Evolutionary conservation across 35 echinoderm and acorn worm genomes (phyloP), one percentile per base, ranked within the genome.

Genomic region (Acanthaster planci): DNA sequence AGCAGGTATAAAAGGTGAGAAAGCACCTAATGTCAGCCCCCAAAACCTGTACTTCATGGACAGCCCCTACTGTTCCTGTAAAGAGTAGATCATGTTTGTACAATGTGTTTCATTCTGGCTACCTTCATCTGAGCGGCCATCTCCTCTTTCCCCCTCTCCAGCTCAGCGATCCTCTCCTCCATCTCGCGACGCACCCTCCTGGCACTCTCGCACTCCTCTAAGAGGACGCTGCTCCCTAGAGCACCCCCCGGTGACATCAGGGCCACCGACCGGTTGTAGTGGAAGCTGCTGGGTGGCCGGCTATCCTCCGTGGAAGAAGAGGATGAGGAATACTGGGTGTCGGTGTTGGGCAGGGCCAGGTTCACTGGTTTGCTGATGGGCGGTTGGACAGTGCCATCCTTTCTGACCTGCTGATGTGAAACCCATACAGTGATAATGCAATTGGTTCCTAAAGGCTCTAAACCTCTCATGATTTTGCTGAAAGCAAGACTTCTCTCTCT

Each of bases 281-380:
- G 64, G 64, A 72, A 72, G 64, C 64, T 72, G 64, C 64, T 72
- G 4, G 64, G 64, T 10, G 64, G 64, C 30, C 64, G 18, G 64
- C 64, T 72, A 26, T 72, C 64, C 14, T 72, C 64, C 23, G 7
- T 31, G 5, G 64, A 72, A 7, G 64, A 72, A 47, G 42, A 47
- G 4, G 42, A 4, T 23, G 64, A 72, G 64, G 64, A 72, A 34
- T 26, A 72, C 9, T 72, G 22, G 64, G 26, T 29, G 2, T 72
- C 64, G 26, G 64, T 7, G 64, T 30, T 29, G 7, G 64, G 64
- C 64, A 31, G 26, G 34, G n/a, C 14, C 30, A 34, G 64, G 64
- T 72, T 34, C 64, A 35, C 26, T 19, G 64, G 26, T 29, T 72
- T 72, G 5, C 23, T 31, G 64, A 12, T 29, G 64, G 59, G 59